These are phyloP conservation scores for Phenganax subtilis DNA, from an alignment of 92 coral and sea anemone genomes.

Conservation along the genomic window DNA sequence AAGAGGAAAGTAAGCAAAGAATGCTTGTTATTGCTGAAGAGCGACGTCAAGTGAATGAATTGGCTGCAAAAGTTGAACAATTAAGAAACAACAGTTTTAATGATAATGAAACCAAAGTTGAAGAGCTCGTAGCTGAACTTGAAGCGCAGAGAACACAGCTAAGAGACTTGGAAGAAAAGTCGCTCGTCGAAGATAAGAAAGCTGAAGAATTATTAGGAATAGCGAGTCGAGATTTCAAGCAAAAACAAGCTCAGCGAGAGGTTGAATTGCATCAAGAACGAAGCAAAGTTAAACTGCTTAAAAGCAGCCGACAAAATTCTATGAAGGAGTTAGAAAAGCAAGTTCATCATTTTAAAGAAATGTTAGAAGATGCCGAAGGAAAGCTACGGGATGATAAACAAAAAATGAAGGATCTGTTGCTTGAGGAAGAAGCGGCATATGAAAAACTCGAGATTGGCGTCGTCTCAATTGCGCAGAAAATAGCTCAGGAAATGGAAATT, in stretches of 20 bases:
- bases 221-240: constrained; percentile 49
- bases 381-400: constrained; percentile 65
- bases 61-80: constrained; percentile 52
- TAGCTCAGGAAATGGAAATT: constrained; percentile 61
- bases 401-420: constrained; percentile 56
- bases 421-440: constrained; percentile 59
- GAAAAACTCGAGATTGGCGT: constrained; percentile 53
- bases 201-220: constrained; percentile 53
- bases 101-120: constrained; percentile 29
- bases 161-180: constrained; percentile 62
- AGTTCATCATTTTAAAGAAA: constrained; percentile 62
- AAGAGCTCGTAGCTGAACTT: constrained; percentile 38
- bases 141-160: constrained; percentile 50
- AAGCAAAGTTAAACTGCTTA: constrained; percentile 56
- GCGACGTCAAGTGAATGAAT: constrained; percentile 39
- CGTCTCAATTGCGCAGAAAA: constrained; percentile 56
- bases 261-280: constrained; percentile 64
- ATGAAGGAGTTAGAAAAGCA: constrained; percentile 66
- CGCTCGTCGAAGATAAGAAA: constrained; percentile 46
- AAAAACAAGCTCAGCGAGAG: constrained; percentile 57
- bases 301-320: constrained; percentile 55
- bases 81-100: constrained; percentile 36
- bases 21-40: constrained; percentile 1
- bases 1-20: constrained; percentile 21
- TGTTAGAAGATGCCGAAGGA: constrained; percentile 68